Conservation (phyloP, 2,888 invertebrate genomes). For the Nezara viridula region DNA sequence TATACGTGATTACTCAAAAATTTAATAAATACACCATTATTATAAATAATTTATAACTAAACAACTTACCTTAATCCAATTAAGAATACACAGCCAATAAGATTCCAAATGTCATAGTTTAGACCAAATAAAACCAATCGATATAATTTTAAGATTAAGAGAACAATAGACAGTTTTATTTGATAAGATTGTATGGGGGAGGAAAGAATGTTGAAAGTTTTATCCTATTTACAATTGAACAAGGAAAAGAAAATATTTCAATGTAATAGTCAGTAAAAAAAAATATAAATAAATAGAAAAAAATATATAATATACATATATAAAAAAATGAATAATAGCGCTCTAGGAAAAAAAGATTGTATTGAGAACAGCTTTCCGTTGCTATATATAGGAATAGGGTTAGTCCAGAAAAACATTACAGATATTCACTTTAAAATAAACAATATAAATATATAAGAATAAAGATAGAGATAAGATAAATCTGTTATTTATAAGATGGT, state of each 20-base stretch:
- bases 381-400: not conserved
- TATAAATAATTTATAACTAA: not conserved
- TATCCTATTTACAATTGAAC: not conserved
- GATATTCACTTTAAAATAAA: too few species aligned
- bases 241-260: not conserved
- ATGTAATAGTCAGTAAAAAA: not conserved
- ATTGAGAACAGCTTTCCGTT: not conserved
- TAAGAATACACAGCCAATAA: not conserved
- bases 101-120: not conserved
- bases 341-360: not conserved
- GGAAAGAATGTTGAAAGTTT: not conserved
- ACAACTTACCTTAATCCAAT: not conserved
- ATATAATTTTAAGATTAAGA: too few species aligned
- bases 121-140: not conserved
- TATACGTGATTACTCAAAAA: not conserved
- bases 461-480: not conserved
- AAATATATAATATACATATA: too few species aligned
- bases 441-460: not conserved
- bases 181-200: not conserved
- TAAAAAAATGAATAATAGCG: too few species aligned
- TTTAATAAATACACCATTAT: not conserved
- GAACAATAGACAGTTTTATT: not conserved
- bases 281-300: too few species aligned
- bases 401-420: too few species aligned
- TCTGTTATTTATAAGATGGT: not conserved